Conservation (phyloP, 2,113 vertebrate species). For the Macaca mulatta region DNA sequence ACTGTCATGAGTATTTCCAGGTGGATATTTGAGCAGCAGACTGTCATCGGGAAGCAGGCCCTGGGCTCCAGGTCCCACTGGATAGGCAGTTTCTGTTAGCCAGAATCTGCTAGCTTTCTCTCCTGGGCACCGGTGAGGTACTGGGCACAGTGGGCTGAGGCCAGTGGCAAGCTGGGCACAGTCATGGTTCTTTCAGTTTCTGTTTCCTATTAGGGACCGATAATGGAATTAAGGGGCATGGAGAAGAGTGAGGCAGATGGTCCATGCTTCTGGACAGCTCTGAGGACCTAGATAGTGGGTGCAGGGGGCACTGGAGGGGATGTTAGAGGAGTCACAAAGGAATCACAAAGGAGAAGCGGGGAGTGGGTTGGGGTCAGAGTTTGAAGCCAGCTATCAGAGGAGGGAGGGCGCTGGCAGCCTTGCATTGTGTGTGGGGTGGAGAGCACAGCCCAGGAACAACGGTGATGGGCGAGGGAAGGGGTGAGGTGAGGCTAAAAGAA, state of each 20-base stretch:
- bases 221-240: background rate
- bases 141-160: background rate
- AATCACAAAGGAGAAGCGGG: background rate
- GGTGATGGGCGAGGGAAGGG: background rate
- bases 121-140: background rate
- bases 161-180: background rate
- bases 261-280: background rate
- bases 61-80: accelerated
- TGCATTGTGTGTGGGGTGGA: background rate
- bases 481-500: background rate
- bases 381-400: background rate
- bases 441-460: background rate
- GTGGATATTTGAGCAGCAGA: background rate
- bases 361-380: background rate
- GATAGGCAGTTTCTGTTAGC: too few species aligned
- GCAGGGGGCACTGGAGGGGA: background rate
- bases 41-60: background rate
- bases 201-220: background rate
- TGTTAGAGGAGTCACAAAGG: accelerated
- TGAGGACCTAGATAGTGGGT: background rate
- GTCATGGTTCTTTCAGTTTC: background rate
- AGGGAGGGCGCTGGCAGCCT: background rate
- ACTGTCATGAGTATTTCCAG: background rate
- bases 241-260: background rate
- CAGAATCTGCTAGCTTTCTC: background rate